Base-by-base conservation (phyloP, 2,113 vertebrate genomes). In the Ameiurus melas region DNA sequence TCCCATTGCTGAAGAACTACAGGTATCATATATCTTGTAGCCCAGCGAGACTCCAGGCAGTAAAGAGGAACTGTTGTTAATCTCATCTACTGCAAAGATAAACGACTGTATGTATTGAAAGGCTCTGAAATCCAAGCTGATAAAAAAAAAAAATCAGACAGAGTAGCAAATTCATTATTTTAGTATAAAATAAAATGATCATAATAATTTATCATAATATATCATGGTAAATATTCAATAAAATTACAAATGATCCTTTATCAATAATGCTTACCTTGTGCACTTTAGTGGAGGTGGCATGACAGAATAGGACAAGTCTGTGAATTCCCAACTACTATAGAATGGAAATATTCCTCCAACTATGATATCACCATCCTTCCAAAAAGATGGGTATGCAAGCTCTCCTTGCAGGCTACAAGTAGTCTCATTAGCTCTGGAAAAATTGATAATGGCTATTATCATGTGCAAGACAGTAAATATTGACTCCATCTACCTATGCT, bases 301-400 rank as follows among this genome's bases (percentile, higher is more conserved):
- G 92, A 68, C 89, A 84, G 36, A 93, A 70, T 78, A 90, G 30
- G 89, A 83, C 6, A 88, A 16, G 30, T 88, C 58, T 53, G 27
- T 84, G 55, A 86, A 17, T 1, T 90, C 87, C 87, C 87, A 90
- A 39, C 71, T 88, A 71, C 84, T 95, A 83, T 92, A 93, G 85
- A 96, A 96, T 36, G 95, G 95, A 90, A 96, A 96, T 88, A 96
- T 95, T 89, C 94, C 95, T 78, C 95, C 95, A 4, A 96, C 92
- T 25, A 94, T 53, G 22, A 96, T 62, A 75, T 95, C 92, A 1
- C 95, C 95, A 84, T 94, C 90, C 84, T 93, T 93, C n/a, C 88
- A 89, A 60, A 95, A 77, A 84, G 94, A 93, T 79, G 95, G 93
- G 80, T 94, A 95, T 55, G 86, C 77, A 55, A 80, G 30, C 3